These are phyloP conservation scores for Podarcis muralis DNA, from an alignment of 2,113 vertebrate genomes.

Conservation along the genomic window DNA sequence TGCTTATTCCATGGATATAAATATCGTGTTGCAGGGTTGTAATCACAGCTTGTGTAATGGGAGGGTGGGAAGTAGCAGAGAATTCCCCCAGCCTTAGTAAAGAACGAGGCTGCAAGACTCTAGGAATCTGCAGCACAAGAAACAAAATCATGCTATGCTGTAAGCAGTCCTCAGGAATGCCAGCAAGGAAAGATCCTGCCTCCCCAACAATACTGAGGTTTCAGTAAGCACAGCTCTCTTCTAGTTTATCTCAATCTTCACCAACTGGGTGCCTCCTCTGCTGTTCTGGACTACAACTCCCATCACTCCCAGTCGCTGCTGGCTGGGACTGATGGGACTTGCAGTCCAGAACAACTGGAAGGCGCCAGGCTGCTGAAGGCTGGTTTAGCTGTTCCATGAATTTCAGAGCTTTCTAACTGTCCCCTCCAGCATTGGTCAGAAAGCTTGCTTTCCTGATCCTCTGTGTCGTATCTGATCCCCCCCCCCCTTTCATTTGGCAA, in stretches of 20 bases:
- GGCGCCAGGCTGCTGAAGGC: too few species aligned
- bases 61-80: not conserved
- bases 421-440: not conserved
- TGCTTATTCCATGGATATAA: conserved; percentile 13
- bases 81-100: not conserved
- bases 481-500: not conserved
- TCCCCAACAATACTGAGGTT: not conserved
- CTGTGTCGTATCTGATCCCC: not conserved
- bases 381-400: not conserved
- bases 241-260: too few species aligned
- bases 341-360: too few species aligned
- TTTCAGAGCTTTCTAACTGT: not conserved
- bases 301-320: too few species aligned
- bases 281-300: not conserved
- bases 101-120: not conserved
- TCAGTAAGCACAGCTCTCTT: too few species aligned
- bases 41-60: conserved; percentile 8
- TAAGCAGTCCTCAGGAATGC: not conserved
- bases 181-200: not conserved
- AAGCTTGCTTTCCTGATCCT: not conserved
- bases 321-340: too few species aligned
- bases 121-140: not conserved
- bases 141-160: not conserved
- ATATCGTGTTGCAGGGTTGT: not conserved
- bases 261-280: not conserved